phyloP scores from a whole-genome alignment of 2,888 invertebrate species.

The Hipparchia sbordonii region DNA sequence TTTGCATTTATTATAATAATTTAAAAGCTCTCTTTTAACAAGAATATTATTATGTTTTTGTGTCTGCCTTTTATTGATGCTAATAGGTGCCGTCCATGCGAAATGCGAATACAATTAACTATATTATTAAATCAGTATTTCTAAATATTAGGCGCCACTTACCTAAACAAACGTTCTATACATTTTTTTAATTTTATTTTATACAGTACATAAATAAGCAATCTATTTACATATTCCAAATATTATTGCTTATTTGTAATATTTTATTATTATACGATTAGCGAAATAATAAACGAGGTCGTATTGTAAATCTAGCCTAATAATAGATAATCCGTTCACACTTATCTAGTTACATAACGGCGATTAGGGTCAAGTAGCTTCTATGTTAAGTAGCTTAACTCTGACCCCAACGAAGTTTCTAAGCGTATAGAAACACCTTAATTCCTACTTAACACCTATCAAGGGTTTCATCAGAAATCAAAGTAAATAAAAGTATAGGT shows the following conservation, averaged over 20 bases:
- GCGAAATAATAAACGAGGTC: not conserved
- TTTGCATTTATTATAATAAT: slow-evolving; percentile 27
- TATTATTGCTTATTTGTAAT: not conserved
- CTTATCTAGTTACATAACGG: slow-evolving; percentile 33
- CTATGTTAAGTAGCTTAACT: slow-evolving; percentile 65
- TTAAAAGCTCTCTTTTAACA: slow-evolving; percentile 15
- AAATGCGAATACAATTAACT: not conserved
- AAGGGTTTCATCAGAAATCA: slow-evolving; percentile 8
- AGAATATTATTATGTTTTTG: slow-evolving; percentile 2
- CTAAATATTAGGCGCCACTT: slow-evolving; percentile 7
- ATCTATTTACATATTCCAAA: too few species aligned
- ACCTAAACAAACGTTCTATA: not conserved
- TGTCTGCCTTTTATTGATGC: not conserved
- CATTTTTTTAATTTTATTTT: not conserved
- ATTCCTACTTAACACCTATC: not conserved
- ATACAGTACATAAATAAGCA: not conserved
- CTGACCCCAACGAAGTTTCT: slow-evolving; percentile 52
- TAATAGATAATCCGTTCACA: slow-evolving; percentile 21
- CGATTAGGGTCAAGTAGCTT: slow-evolving; percentile 65
- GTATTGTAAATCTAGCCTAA: slow-evolving; percentile 2
- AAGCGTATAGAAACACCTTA: slow-evolving; percentile 63
- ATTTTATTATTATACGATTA: not conserved
- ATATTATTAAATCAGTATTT: not conserved
- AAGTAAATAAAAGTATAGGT: not conserved
- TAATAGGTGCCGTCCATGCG: not conserved